Evolutionary conservation across 1,140 invertebrate genomes (phyloP).

Genomic region (Cephus cinctus): DNA sequence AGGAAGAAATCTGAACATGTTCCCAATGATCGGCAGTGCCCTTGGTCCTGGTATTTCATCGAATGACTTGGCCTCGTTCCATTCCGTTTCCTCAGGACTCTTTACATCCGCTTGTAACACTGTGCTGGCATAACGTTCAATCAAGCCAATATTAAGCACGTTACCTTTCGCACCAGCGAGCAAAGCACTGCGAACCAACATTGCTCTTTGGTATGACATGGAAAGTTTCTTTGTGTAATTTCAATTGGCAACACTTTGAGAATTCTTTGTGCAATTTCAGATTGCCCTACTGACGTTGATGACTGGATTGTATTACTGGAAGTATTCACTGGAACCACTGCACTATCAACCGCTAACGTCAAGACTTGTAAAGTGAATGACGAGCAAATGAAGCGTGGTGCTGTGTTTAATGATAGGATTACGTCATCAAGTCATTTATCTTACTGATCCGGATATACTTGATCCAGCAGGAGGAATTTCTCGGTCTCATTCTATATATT

Average conservation of each 20-base stretch:
- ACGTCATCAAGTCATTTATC: not conserved
- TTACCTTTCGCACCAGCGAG: not conserved
- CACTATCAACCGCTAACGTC: not conserved
- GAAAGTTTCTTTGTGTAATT: not conserved
- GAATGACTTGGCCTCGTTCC: constrained; percentile 38
- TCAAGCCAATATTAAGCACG: not conserved
- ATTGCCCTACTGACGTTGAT: not conserved
- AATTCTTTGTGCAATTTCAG: not conserved
- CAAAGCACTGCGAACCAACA: not conserved
- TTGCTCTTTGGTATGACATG: not conserved
- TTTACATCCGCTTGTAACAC: not conserved
- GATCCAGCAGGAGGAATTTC: too few species aligned
- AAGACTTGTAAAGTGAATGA: not conserved
- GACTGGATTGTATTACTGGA: too few species aligned
- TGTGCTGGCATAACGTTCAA: not conserved
- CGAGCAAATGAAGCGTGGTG: too few species aligned
- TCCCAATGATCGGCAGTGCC: constrained; percentile 50
- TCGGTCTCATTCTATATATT: too few species aligned
- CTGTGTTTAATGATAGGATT: too few species aligned
- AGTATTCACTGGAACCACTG: too few species aligned
- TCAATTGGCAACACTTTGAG: not conserved
- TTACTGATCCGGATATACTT: not conserved
- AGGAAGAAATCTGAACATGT: constrained; percentile 51
- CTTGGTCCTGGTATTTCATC: constrained; percentile 57
- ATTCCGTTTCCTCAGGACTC: constrained; percentile 11